Conservation (phyloP, 2,888 invertebrate species). For the Desoria tigrina region DNA sequence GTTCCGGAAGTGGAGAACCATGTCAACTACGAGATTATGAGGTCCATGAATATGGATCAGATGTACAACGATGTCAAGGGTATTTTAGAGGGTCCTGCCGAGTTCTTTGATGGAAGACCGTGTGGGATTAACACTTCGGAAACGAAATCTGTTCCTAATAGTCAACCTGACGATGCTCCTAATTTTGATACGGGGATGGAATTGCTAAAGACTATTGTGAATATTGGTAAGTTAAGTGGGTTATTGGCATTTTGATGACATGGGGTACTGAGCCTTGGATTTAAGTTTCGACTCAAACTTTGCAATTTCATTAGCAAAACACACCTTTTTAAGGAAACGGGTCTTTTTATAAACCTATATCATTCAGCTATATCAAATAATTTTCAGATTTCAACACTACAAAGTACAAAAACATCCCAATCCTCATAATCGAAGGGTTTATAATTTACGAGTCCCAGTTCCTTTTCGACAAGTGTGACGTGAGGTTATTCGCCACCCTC, state of each 20-base stretch:
- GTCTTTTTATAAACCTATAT: no score
- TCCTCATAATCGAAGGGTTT: constrained; percentile 50
- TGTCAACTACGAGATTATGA: constrained; percentile 48
- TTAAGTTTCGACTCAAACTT: background rate
- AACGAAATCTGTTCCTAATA: background rate
- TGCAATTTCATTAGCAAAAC: no score
- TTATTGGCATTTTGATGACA: background rate
- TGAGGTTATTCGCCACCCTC: constrained; percentile 46
- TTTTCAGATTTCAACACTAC: constrained; percentile 42
- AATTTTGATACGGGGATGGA: constrained; percentile 44
- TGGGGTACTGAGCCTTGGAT: background rate
- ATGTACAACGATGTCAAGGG: constrained; percentile 46
- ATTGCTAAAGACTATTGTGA: constrained; percentile 32
- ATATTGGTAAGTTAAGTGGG: constrained; percentile 41
- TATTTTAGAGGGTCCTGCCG: constrained; percentile 32
- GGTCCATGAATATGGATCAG: constrained; percentile 42
- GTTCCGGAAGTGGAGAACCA: constrained; percentile 46
- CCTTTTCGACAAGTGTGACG: constrained; percentile 44
- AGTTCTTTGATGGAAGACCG: constrained; percentile 7
- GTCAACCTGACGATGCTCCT: constrained; percentile 30
- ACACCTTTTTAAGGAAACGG: constrained; percentile 1
- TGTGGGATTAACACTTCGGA: background rate
- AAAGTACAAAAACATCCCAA: constrained; percentile 41
- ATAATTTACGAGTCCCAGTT: constrained; percentile 40
- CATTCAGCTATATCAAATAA: background rate